Evolutionary conservation across 92 coral and sea anemone genomes (phyloP), one percentile per base, ranked within the genome.

Genomic region (Hydrozoanthus gracilis): DNA sequence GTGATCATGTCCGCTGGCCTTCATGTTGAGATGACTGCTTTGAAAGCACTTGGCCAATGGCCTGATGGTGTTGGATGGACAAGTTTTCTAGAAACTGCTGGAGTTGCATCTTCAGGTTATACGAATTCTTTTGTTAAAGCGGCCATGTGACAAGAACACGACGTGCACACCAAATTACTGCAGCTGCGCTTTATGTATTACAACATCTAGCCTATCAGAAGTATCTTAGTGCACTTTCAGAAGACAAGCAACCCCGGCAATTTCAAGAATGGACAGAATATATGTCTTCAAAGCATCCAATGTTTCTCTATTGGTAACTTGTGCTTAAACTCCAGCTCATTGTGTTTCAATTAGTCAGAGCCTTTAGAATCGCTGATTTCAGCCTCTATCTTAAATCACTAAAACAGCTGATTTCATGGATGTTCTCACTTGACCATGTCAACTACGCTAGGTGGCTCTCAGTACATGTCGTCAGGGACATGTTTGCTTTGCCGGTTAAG

Each of bases 1-100:
- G 79, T 88, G 10, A 52, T 91, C 71, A 78, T 91, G 69, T 61
- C 88, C 5, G 92, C 89, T 16, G 94, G 87, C 6, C 72, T 91
- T 62, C 90, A 91, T 72, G 86, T 88, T 14, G 89, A 91, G 72
- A 88, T 64, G 86, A 78, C 77, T 10, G 60, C 89, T 35, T 78
- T 92, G 68, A 78, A 82, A 71, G 78, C 72, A n/a, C 83, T 86
- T 15, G 92, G 92, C 7, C 65, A 86, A 72, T 86, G 83, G 89
- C 87, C 86, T 7, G 92, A 90, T 51, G 47, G 88, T 7, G 60
- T 73, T 51, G 89, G 89, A 15, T 86, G 89, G 87, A 86, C 84
- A 62, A 52, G 73, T 50, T 89, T 72, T 8, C 68, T 86, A 48
- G 83, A 46, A 45, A 39, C 16, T 8, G 76, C 92, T 14, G 86